Base-by-base conservation (phyloP, 2,888 invertebrate genomes). In the Digitonthophagus gazella region DNA sequence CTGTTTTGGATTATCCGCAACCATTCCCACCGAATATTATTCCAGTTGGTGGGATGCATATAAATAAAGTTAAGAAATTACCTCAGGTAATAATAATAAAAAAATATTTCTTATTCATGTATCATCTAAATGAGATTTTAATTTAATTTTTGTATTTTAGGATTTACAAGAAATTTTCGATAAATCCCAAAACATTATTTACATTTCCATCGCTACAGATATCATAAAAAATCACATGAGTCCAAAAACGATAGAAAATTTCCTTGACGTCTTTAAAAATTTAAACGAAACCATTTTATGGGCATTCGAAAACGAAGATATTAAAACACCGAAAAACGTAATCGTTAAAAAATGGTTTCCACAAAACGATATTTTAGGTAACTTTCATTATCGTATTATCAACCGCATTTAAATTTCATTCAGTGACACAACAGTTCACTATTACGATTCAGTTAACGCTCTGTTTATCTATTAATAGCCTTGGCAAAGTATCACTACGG, bases 311-410 rank as follows among this genome's bases (percentile, higher is more conserved):
- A 72, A 74, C 0, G 79, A 78, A 14, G 67, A 78, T 67, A 58
- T 72, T 2, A 74, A 76, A 65, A 58, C 80, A 15, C 80, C 82
- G 0, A 66, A 72, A 16, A 83, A 83, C 72, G 80, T 83, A 0
- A 75, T 78, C 65, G 64, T 80, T 1, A 70, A 70, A 15, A 77
- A 78, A 65, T 83, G 81, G 81, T 72, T 80, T 11, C 80, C 82
- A 0, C 83, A 83, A 72, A 79, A 78, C 65, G 81, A 82, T 71
- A 75, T 83, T 58, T 72, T 83, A 61, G 81, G 81, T 75, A 70
- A 67, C 67, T 69, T 67, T n/a, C n/a, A n/a, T n/a, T n/a, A n/a
- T n/a, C n/a, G n/a, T n/a, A n/a, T n/a, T n/a, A n/a, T n/a, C n/a
- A n/a, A n/a, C n/a, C n/a, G n/a, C n/a, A n/a, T n/a, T n/a, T n/a